Conservation (phyloP, 37 sponge, comb jelly and placozoan species). For the Diacarnus erythraeanus region DNA sequence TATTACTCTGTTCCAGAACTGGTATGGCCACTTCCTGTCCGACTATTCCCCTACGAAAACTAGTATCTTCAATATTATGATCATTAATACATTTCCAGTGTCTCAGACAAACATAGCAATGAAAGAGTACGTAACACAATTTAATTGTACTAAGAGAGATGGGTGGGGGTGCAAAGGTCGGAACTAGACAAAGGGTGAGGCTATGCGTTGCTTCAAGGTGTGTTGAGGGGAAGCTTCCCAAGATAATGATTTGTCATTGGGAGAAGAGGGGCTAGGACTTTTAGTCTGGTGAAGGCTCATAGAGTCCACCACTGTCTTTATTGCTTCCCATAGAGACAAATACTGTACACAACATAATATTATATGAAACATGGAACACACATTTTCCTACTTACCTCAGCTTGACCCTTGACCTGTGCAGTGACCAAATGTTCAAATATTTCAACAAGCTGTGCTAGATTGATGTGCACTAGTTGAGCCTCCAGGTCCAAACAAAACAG, state of each 20-base stretch:
- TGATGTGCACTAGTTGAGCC: constrained; percentile 79
- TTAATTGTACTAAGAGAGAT: no score
- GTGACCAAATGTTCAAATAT: constrained; percentile 43
- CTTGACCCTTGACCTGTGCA: constrained; percentile 59
- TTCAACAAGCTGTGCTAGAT: constrained; percentile 59
- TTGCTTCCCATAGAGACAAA: constrained; percentile 36
- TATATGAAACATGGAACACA: neutral
- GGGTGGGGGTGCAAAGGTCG: no score
- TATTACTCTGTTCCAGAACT: constrained; percentile 24
- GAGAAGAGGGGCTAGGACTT: neutral
- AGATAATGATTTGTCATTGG: neutral
- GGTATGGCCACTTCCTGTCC: constrained; percentile 69
- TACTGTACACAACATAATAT: constrained; percentile 15
- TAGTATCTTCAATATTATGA: no score
- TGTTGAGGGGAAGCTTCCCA: neutral
- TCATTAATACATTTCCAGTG: no score
- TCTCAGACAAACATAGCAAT: no score
- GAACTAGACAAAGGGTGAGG: neutral
- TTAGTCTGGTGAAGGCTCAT: constrained; percentile 4
- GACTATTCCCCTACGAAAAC: constrained; percentile 78
- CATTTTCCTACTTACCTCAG: constrained; percentile 32
- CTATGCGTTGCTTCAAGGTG: neutral
- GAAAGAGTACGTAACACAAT: no score
- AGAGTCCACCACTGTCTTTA: constrained; percentile 29
- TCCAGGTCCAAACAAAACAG: constrained; percentile 79